phyloP scores from a whole-genome alignment of 2,797 vertebrate species.

The Molossus alvarezi region DNA sequence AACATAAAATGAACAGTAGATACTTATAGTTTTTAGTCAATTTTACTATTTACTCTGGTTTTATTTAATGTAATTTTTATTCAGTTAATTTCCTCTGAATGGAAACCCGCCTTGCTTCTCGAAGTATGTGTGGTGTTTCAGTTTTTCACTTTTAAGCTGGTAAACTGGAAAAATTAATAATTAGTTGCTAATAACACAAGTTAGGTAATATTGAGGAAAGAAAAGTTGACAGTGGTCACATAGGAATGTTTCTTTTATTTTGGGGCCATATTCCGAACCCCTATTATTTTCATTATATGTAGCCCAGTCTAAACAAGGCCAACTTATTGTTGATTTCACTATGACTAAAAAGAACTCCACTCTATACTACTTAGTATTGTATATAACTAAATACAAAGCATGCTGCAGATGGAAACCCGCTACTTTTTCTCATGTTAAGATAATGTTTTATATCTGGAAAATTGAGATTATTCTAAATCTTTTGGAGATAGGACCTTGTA shows the following conservation, averaged over 20 bases:
- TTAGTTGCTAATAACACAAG: conserved; percentile 67
- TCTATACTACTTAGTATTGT: conserved; percentile 28
- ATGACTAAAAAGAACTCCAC: conserved; percentile 19
- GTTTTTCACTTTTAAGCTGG: conserved; percentile 72
- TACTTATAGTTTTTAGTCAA: conserved; percentile 43
- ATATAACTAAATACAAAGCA: conserved; percentile 56
- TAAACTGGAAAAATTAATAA: conserved; percentile 67
- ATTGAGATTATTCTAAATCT: conserved; percentile 42
- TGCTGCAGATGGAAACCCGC: background rate
- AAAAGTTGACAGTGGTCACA: conserved; percentile 35
- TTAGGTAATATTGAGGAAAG: conserved; percentile 65
- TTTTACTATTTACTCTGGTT: conserved; percentile 45
- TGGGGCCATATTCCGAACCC: background rate
- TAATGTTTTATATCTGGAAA: conserved; percentile 40
- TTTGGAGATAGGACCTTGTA: conserved; percentile 63
- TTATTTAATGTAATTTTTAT: conserved; percentile 71
- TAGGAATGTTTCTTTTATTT: conserved; percentile 51
- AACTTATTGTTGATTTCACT: conserved; percentile 66
- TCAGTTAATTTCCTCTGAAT: conserved; percentile 67
- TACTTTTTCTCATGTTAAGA: conserved; percentile 58
- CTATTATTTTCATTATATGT: conserved; percentile 51
- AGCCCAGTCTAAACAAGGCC: conserved; percentile 27
- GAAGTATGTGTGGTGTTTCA: conserved; percentile 32
- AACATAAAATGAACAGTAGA: conserved; percentile 32
- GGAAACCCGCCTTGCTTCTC: conserved; percentile 46